These are phyloP conservation scores for Xiphophorus hellerii DNA, from an alignment of 2,113 vertebrate species.

Conservation along the genomic window DNA sequence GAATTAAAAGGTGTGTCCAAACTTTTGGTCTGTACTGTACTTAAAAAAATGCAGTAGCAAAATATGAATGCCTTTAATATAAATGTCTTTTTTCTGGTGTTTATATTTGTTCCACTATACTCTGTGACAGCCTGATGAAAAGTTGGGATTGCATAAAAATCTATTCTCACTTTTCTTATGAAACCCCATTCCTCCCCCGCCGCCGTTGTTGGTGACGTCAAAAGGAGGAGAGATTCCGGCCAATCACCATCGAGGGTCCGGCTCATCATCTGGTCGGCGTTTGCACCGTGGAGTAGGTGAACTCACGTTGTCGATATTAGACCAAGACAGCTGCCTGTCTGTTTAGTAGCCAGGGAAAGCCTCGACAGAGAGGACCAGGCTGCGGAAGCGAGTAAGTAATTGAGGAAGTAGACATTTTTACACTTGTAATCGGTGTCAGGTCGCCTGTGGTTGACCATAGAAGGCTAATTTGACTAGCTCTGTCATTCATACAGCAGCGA, in stretches of 20 bases:
- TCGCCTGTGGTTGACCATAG: not conserved
- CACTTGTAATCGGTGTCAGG: not conserved
- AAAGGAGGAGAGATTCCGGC: slow-evolving; percentile 64
- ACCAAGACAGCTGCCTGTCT: not conserved
- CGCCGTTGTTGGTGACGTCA: slow-evolving; percentile 49
- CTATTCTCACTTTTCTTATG: too few relatives aligned
- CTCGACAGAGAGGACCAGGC: not conserved
- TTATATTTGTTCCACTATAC: too few relatives aligned
- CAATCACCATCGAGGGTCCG: slow-evolving; percentile 51
- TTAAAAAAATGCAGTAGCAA: too few relatives aligned
- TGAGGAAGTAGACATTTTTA: not conserved
- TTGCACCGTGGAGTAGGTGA: slow-evolving; percentile 46
- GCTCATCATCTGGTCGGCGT: slow-evolving; percentile 37
- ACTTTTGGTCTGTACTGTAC: too few relatives aligned
- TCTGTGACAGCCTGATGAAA: too few relatives aligned
- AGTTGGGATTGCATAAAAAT: too few relatives aligned
- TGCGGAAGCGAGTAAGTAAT: not conserved
- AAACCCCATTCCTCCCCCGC: not conserved
- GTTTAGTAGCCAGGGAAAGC: not conserved
- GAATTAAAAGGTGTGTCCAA: too few relatives aligned
- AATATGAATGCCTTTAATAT: too few relatives aligned
- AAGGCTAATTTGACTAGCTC: slow-evolving; percentile 29
- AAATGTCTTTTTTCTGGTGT: too few relatives aligned
- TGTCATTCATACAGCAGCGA: not conserved
- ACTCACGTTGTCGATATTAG: not conserved